These are phyloP conservation scores for Natrix natrix DNA, from an alignment of 2,797 vertebrate species.

Conservation along the genomic window DNA sequence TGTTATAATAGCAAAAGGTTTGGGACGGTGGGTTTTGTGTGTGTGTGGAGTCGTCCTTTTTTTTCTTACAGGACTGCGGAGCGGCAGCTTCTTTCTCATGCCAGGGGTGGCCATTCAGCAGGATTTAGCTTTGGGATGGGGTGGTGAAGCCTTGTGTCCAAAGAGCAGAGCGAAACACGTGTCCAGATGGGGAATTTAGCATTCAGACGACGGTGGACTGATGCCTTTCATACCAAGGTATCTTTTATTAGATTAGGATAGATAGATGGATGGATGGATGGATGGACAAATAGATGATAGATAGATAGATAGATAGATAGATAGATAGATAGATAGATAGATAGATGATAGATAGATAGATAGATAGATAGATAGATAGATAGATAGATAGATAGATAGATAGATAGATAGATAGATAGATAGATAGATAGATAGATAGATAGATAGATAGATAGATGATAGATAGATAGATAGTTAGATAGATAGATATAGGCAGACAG, in stretches of 20 bases:
- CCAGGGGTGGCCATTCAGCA: not conserved
- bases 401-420: too few relatives aligned
- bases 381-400: too few relatives aligned
- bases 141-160: not conserved
- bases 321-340: too few relatives aligned
- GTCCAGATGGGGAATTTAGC: not conserved
- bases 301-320: not conserved
- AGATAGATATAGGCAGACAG: too few relatives aligned
- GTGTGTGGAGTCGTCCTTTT: not conserved
- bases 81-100: not conserved
- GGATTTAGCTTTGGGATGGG: not conserved
- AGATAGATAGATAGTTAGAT: not conserved
- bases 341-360: not conserved
- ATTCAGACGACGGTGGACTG: not conserved
- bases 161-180: not conserved
- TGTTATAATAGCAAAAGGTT: not conserved
- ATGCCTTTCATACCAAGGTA: not conserved
- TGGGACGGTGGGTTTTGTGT: not conserved
- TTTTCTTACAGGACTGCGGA: not conserved
- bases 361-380: too few relatives aligned
- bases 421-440: too few relatives aligned
- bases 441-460: not conserved
- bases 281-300: too few relatives aligned
- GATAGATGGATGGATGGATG: too few relatives aligned
- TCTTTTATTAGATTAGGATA: not conserved